Evolutionary conservation across 2,888 invertebrate species (phyloP).

Genomic region (Deilephila porcellus): DNA sequence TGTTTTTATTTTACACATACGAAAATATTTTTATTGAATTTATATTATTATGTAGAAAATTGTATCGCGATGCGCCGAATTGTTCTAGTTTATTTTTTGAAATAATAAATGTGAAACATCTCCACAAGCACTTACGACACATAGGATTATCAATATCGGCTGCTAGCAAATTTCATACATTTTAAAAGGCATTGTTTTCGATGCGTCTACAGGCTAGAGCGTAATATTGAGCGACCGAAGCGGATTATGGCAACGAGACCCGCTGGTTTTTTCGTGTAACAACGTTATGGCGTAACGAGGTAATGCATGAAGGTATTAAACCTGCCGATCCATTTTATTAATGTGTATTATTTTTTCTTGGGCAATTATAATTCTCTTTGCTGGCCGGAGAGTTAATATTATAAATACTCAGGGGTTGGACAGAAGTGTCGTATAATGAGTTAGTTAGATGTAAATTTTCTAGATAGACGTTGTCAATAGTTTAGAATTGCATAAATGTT

Average conservation of each 20-base stretch:
- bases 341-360: not conserved
- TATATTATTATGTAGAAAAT: too few relatives aligned
- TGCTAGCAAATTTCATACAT: conserved; percentile 4
- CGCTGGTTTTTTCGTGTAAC: conserved; percentile 10
- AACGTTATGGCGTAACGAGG: conserved; percentile 15
- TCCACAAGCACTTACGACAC: not conserved
- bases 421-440: too few relatives aligned
- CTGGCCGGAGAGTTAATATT: too few relatives aligned
- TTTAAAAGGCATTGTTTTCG: conserved; percentile 23
- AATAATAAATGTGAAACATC: not conserved
- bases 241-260: conserved; percentile 17
- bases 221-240: conserved; percentile 16
- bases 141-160: not conserved
- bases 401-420: too few relatives aligned
- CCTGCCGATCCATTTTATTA: not conserved
- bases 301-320: conserved; percentile 19
- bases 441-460: too few relatives aligned
- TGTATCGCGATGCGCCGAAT: too few relatives aligned
- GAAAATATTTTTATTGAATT: too few relatives aligned
- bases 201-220: conserved; percentile 8
- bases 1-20: too few relatives aligned
- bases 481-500: too few relatives aligned
- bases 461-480: too few relatives aligned
- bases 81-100: too few relatives aligned
- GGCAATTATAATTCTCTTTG: too few relatives aligned